phyloP scores from a whole-genome alignment of 2,888 invertebrate genomes.

The Drosophila crucigera region DNA sequence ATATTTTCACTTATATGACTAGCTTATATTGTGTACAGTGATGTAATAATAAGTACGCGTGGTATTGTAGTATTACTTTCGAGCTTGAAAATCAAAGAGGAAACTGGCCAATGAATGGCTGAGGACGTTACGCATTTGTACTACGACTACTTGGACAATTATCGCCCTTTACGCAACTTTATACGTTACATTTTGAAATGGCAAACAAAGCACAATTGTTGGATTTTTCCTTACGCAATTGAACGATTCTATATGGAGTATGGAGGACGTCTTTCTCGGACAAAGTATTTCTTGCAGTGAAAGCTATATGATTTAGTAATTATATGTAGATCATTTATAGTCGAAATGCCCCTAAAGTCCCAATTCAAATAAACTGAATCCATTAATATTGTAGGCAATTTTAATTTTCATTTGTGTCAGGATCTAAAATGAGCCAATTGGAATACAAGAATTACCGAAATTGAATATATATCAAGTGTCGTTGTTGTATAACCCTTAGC shows the following conservation, averaged over 20 bases:
- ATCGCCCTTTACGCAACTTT: too few species aligned
- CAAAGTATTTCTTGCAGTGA: not conserved
- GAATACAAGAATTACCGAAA: slow-evolving; percentile 14
- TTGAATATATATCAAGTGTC: slow-evolving; percentile 10
- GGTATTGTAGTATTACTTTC: too few species aligned
- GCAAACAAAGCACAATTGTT: too few species aligned
- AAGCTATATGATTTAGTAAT: not conserved
- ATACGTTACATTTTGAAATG: too few species aligned
- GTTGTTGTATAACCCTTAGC: slow-evolving; percentile 9
- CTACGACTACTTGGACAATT: too few species aligned
- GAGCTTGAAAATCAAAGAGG: too few species aligned
- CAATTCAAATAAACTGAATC: not conserved
- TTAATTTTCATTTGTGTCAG: not conserved
- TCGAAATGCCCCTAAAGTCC: not conserved
- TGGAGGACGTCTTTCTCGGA: too few species aligned
- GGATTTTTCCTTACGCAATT: too few species aligned
- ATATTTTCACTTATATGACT: not conserved
- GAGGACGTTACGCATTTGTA: too few species aligned
- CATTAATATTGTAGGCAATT: not conserved
- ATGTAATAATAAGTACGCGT: not conserved
- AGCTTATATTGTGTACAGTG: not conserved
- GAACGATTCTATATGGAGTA: too few species aligned
- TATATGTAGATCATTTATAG: not conserved
- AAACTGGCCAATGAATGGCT: too few species aligned
- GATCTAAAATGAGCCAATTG: not conserved